phyloP scores from a whole-genome alignment of 2,797 vertebrate species.

The Ctenochaetus hawaiiensis region DNA sequence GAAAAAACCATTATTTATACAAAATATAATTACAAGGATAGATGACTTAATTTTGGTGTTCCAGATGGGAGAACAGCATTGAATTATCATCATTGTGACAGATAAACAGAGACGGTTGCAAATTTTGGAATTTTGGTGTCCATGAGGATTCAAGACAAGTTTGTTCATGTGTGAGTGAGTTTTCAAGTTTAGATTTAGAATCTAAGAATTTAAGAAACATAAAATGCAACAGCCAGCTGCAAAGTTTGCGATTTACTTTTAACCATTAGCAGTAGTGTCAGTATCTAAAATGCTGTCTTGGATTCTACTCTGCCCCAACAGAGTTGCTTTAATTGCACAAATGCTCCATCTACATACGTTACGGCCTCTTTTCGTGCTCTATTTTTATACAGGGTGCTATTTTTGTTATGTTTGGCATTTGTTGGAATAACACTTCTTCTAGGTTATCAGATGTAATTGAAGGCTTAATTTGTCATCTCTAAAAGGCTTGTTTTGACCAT shows the following conservation, averaged over 20 bases:
- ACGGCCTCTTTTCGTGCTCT: not conserved
- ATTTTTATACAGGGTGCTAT: not conserved
- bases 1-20: not conserved
- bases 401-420: not conserved
- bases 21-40: not conserved
- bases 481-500: not conserved
- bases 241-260: not conserved
- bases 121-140: not conserved
- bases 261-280: constrained; percentile 6
- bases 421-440: constrained; percentile 1
- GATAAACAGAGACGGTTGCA: not conserved
- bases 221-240: not conserved
- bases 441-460: not conserved
- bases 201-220: not conserved
- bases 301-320: not conserved
- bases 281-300: not conserved
- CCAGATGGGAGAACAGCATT: not conserved
- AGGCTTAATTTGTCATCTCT: not conserved
- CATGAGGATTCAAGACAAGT: not conserved
- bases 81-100: not conserved
- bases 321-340: constrained; percentile 5
- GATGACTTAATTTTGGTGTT: not conserved
- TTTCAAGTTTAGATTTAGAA: not conserved
- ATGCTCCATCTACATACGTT: not conserved
- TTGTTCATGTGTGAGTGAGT: not conserved